Evolutionary conservation across 2,113 vertebrate species (phyloP).

Genomic region (Leptosomus discolor): DNA sequence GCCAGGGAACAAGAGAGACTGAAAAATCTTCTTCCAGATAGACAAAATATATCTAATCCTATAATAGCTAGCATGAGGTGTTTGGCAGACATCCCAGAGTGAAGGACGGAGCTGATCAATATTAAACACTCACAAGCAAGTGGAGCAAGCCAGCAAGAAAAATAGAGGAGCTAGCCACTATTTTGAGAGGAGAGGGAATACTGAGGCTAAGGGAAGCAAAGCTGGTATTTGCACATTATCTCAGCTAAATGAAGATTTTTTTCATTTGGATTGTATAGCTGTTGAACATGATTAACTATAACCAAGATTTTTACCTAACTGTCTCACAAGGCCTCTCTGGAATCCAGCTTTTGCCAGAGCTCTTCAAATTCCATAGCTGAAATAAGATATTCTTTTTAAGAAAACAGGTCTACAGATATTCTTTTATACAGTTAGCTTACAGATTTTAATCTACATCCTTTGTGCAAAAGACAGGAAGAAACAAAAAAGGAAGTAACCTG

Average conservation of each 20-base stretch:
- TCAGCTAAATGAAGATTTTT: not conserved
- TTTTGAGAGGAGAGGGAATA: not conserved
- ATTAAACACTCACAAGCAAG: constrained; percentile 20
- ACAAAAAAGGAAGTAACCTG: not conserved
- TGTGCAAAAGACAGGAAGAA: not conserved
- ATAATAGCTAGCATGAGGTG: constrained; percentile 27
- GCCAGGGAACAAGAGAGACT: constrained; percentile 20
- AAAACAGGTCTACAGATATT: not conserved
- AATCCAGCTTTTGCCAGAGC: not conserved
- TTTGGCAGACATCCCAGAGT: constrained; percentile 38
- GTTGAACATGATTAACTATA: not conserved
- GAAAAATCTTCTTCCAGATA: constrained; percentile 40
- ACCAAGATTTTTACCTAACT: not conserved
- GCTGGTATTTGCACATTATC: not conserved
- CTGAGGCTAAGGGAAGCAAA: not conserved
- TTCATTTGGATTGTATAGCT: not conserved
- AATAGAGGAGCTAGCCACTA: not conserved
- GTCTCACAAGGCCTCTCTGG: not conserved
- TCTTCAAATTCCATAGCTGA: not conserved
- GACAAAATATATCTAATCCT: constrained; percentile 56
- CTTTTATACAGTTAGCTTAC: not conserved
- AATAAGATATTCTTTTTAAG: not conserved
- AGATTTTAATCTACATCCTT: not conserved
- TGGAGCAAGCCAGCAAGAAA: constrained; percentile 6
- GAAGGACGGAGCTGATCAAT: constrained; percentile 43